phyloP scores from a whole-genome alignment of 2,797 vertebrate species.

The Bradypodion pumilum region DNA sequence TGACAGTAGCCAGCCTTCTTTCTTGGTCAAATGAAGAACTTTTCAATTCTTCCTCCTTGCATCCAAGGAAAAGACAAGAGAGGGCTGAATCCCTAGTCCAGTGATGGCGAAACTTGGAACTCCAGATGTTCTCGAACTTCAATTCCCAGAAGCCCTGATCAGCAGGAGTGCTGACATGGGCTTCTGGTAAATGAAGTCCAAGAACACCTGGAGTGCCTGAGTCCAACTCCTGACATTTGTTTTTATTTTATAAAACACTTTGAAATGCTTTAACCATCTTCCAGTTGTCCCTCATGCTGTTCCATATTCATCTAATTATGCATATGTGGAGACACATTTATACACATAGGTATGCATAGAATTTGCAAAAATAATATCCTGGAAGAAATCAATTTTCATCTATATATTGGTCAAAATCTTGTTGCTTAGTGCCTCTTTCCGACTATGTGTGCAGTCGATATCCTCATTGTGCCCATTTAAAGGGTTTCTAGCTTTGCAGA shows the following conservation, averaged over 20 bases:
- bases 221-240: not conserved
- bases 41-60: too few relatives aligned
- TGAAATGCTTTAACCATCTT: not conserved
- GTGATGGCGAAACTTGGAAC: too few relatives aligned
- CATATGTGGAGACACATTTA: not conserved
- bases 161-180: too few relatives aligned
- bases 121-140: too few relatives aligned
- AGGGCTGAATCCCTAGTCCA: not conserved
- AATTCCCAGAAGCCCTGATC: too few relatives aligned
- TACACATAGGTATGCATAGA: not conserved
- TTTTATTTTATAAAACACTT: not conserved
- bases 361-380: not conserved
- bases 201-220: too few relatives aligned
- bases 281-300: too few relatives aligned
- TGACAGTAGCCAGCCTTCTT: not conserved
- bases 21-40: too few relatives aligned
- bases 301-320: not conserved
- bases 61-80: too few relatives aligned
- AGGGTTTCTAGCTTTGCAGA: not conserved
- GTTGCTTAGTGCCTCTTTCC: too few relatives aligned
- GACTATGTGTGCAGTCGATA: not conserved
- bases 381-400: not conserved
- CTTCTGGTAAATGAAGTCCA: too few relatives aligned
- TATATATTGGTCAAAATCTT: too few relatives aligned
- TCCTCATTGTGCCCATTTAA: not conserved